phyloP scores from a whole-genome alignment of 2,797 vertebrate genomes.

The Coilia nasus region DNA sequence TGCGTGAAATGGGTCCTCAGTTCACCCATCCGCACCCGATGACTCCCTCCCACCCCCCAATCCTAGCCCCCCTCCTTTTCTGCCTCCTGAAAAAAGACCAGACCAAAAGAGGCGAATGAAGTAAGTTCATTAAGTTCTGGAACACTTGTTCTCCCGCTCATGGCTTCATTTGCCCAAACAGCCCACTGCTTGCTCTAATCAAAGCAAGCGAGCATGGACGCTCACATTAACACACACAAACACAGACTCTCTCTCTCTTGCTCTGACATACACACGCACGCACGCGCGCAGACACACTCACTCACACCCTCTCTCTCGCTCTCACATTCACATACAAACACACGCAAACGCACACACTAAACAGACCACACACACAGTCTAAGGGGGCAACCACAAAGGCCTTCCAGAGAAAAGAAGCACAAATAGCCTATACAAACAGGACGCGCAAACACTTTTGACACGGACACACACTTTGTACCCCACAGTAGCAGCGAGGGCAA shows the following conservation, averaged over 20 bases:
- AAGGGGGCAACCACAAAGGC: neutral
- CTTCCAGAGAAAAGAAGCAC: constrained; percentile 9
- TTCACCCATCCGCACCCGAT: neutral
- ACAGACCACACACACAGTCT: neutral
- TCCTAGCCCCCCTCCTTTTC: neutral
- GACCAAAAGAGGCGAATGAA: constrained; percentile 53
- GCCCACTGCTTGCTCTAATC: constrained; percentile 2
- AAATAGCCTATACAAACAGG: constrained; percentile 12
- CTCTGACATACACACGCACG: too few relatives aligned
- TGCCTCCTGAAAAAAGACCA: neutral
- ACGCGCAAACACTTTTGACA: constrained; percentile 21
- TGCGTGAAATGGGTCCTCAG: constrained; percentile 62
- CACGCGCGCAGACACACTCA: too few relatives aligned
- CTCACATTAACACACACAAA: neutral
- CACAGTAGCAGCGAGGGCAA: neutral
- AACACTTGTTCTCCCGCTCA: constrained; percentile 58
- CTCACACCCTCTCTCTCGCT: neutral
- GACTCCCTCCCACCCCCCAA: neutral
- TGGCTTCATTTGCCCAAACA: constrained; percentile 44
- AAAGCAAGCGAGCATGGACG: neutral
- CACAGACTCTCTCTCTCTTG: neutral
- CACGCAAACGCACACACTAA: neutral
- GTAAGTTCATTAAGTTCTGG: constrained; percentile 67
- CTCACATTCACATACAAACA: neutral
- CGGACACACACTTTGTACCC: neutral